Conservation (phyloP, 2,888 invertebrate species). For the Tuta absoluta region DNA sequence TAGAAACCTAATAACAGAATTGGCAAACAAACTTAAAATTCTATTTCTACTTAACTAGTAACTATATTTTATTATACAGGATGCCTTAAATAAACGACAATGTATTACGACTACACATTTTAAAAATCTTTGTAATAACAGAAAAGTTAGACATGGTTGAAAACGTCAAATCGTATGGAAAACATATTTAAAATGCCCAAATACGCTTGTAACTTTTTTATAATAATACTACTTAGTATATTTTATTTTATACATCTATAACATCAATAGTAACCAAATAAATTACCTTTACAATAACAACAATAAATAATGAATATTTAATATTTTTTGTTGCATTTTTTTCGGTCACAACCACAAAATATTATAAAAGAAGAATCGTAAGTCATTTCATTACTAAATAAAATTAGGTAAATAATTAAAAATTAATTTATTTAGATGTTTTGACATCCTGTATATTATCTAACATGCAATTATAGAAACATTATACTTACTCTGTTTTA, state of each 20-base stretch:
- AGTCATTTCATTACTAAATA: no score
- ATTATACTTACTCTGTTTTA: neutral
- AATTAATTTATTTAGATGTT: neutral
- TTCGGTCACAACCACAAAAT: constrained; percentile 7
- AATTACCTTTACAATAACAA: no score
- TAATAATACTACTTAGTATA: no score
- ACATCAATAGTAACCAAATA: no score
- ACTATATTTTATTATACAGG: neutral
- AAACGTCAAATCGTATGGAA: no score
- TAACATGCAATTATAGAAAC: constrained; percentile 12
- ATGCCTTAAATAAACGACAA: neutral
- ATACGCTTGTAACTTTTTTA: no score
- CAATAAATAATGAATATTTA: neutral
- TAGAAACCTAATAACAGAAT: neutral
- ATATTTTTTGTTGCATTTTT: neutral
- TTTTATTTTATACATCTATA: no score
- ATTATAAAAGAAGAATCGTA: neutral
- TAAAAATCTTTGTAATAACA: no score
- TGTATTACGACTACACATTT: neutral
- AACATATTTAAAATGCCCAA: no score
- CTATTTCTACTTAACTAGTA: neutral
- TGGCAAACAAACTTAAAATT: neutral
- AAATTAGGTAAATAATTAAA: no score
- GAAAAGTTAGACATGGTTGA: no score
- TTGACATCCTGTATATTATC: constrained; percentile 7